Base-by-base conservation (phyloP, 2,888 invertebrate species). In the Nomada flava region DNA sequence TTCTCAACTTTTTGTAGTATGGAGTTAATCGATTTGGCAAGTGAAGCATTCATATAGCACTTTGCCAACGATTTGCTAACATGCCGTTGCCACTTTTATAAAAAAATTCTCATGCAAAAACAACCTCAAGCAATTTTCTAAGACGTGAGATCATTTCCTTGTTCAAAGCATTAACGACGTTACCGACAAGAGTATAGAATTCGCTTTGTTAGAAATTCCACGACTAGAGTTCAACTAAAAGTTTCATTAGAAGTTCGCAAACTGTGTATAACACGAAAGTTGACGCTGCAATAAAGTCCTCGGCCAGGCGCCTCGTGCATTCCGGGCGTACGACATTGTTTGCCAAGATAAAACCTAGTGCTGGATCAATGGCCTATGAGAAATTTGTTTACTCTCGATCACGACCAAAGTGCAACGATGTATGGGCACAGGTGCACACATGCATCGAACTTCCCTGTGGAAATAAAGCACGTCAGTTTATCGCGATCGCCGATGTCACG, bases 321-420 rank as follows among this genome's bases (percentile, higher is more conserved):
- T n/a, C 26, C 15, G 26, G 62, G 44, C 26, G 2, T 2, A 29
- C 57, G 64, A 82, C 75, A 69, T 60, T 68, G 68, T 57, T 77
- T 83, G 74, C 50, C 65, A 80, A 62, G 75, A 82, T 69, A 65
- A 73, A 76, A 68, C 50, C 29, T 60, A 52, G 42, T 55, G 50
- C 36, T 18, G 62, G 83, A 82, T 86, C 76, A 67, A 79, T 86
- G 86, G 55, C 73, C 72, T 52, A 65, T 63, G 44, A 72, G 44
- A 86, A 79, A 82, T 84, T 84, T 86, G 85, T 74, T 81, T 81
- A 74, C 71, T 74, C 70, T 81, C 76, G 55, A 82, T 82, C 73
- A 71, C 55, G 64, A 52, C 44, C 57, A 36, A 74, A 29, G 55
- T 29, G 59, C 62, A 50, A 52, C 64, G 53, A 63, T 36, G 60